phyloP scores from a whole-genome alignment of 2,797 vertebrate species.

The Allobates femoralis region DNA sequence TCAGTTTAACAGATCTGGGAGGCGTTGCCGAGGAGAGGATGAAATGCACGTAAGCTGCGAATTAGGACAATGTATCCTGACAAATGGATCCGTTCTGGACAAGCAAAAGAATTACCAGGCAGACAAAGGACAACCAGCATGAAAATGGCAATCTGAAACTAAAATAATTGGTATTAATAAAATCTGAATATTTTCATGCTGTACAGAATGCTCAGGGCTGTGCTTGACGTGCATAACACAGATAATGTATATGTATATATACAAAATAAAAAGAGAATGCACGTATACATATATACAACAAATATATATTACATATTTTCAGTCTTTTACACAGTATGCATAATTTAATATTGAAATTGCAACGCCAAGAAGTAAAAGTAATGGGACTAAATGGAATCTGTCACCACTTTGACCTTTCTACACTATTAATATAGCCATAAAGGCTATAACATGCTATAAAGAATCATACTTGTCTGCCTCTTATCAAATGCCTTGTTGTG shows the following conservation, averaged over 20 bases:
- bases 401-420: no score
- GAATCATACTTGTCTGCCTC: no score
- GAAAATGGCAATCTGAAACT: background rate
- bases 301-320: no score
- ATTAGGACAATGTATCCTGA: conserved; percentile 69
- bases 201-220: background rate
- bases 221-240: background rate
- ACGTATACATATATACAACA: background rate
- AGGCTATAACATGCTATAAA: no score
- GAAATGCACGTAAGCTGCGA: conserved; percentile 78
- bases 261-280: background rate
- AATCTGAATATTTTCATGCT: background rate
- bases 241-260: background rate
- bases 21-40: conserved; percentile 73
- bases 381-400: no score
- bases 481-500: no score
- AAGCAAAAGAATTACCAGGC: conserved; percentile 28
- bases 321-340: no score
- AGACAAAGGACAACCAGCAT: conserved; percentile 5
- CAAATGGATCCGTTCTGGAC: conserved; percentile 65
- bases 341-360: no score
- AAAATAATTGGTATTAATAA: conserved; percentile 12
- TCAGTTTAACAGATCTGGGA: conserved; percentile 70
- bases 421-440: no score
- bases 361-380: no score